Evolutionary conservation across 2,888 invertebrate species (phyloP).

Genomic region (Protodeltote pygarga): DNA sequence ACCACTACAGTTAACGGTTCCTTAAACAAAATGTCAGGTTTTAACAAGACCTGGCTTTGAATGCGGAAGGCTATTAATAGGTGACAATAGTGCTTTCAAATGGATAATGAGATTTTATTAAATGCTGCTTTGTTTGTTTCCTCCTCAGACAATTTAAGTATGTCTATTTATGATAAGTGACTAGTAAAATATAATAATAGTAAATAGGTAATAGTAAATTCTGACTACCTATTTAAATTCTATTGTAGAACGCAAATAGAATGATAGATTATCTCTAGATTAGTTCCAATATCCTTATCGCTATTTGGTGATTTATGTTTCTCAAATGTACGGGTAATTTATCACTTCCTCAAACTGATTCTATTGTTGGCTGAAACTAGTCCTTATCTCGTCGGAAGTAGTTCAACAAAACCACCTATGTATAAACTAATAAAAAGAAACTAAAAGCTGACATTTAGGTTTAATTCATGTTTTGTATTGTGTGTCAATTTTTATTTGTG

Average conservation of each 20-base stretch:
- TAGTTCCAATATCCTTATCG: slow-evolving; percentile 22
- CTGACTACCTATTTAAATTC: too few relatives aligned
- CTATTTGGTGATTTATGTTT: slow-evolving; percentile 29
- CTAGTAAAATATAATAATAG: background rate
- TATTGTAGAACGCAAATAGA: background rate
- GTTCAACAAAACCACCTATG: too few relatives aligned
- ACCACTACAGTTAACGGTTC: slow-evolving; percentile 17
- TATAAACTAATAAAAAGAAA: too few relatives aligned
- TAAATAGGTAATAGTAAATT: too few relatives aligned
- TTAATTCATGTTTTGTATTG: too few relatives aligned
- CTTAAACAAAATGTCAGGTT: slow-evolving; percentile 43
- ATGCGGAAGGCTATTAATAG: slow-evolving; percentile 27
- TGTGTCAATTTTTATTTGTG: too few relatives aligned
- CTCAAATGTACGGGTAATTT: slow-evolving; percentile 28
- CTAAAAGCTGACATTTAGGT: too few relatives aligned
- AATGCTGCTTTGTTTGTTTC: background rate
- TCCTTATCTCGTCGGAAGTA: background rate
- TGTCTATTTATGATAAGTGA: background rate
- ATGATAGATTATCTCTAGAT: slow-evolving; percentile 13
- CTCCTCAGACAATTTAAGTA: background rate
- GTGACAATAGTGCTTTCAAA: slow-evolving; percentile 11
- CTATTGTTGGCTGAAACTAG: slow-evolving; percentile 4
- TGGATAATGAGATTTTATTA: slow-evolving; percentile 10
- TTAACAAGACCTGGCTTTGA: slow-evolving; percentile 23
- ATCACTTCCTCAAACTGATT: slow-evolving; percentile 23